phyloP scores from a whole-genome alignment of 2,797 vertebrate genomes.

The Avahi laniger region DNA sequence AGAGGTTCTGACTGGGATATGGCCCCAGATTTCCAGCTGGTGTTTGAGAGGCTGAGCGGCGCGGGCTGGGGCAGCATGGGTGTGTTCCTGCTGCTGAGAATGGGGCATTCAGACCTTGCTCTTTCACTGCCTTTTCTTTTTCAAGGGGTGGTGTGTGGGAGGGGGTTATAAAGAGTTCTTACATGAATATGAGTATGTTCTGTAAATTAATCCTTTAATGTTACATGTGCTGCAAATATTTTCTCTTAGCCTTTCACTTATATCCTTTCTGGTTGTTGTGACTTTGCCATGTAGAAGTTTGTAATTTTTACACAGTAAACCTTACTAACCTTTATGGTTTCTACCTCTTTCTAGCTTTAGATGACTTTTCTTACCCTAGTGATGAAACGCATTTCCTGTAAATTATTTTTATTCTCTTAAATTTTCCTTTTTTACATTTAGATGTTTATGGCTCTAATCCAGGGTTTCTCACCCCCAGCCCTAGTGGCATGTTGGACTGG shows the following conservation, averaged over 20 bases:
- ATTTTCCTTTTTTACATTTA: not conserved
- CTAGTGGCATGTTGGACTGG: not conserved
- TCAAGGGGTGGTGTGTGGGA: not conserved
- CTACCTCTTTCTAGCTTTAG: not conserved
- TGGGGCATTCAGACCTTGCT: not conserved
- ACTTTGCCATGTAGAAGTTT: not conserved
- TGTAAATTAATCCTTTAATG: not conserved
- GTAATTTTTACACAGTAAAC: not conserved
- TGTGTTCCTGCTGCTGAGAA: not conserved
- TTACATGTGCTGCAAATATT: not conserved
- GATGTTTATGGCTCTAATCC: not conserved
- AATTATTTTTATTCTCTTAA: not conserved
- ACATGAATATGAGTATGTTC: not conserved
- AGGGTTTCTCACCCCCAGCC: not conserved
- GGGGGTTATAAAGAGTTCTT: too few species aligned
- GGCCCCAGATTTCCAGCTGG: not conserved
- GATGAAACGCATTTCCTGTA: not conserved
- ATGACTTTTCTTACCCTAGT: not conserved
- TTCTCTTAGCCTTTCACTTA: not conserved
- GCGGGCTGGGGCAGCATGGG: fast-evolving
- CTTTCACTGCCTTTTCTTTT: too few species aligned
- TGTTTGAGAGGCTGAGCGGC: not conserved
- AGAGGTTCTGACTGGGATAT: not conserved
- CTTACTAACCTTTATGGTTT: too few species aligned
- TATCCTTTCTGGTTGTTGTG: not conserved